Percentiles rank a stretch among this genome's conserved stretches.
Evolutionary conservation across 2,113 vertebrate genomes (phyloP).

Genomic region (Vulpes vulpes): DNA sequence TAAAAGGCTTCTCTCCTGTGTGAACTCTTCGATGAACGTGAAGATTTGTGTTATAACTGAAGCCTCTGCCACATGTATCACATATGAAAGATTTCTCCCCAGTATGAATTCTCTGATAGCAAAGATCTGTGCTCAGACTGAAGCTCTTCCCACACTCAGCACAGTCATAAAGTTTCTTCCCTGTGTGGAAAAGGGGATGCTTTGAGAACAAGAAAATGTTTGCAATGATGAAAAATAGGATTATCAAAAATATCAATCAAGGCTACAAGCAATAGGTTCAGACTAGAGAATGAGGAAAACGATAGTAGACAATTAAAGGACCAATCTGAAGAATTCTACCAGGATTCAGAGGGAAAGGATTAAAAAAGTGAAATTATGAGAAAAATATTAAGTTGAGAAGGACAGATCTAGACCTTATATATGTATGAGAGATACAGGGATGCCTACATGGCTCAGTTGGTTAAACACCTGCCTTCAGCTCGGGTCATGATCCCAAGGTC

Average conservation of each 20-base stretch:
- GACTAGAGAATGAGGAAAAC: neutral
- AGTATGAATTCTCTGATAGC: neutral
- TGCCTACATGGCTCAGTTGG: too few relatives aligned
- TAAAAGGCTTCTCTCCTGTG: neutral
- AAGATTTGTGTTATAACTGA: neutral
- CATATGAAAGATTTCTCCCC: neutral
- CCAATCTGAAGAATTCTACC: neutral
- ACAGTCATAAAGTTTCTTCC: neutral
- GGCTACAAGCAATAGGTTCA: neutral
- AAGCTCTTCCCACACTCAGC: neutral
- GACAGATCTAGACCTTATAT: neutral
- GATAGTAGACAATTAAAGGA: neutral
- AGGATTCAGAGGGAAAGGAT: neutral
- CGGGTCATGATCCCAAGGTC: too few relatives aligned
- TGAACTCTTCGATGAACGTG: neutral
- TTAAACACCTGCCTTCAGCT: too few relatives aligned
- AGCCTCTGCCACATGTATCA: neutral
- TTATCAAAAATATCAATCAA: neutral
- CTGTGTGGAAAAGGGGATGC: neutral
- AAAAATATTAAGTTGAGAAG: neutral
- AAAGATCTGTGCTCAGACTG: neutral
- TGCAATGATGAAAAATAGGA: neutral
- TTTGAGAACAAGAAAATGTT: neutral
- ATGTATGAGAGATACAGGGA: neutral
- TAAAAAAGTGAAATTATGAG: conserved; percentile 11